Conservation (phyloP, 2,797 vertebrate species). For the Mus caroli region DNA sequence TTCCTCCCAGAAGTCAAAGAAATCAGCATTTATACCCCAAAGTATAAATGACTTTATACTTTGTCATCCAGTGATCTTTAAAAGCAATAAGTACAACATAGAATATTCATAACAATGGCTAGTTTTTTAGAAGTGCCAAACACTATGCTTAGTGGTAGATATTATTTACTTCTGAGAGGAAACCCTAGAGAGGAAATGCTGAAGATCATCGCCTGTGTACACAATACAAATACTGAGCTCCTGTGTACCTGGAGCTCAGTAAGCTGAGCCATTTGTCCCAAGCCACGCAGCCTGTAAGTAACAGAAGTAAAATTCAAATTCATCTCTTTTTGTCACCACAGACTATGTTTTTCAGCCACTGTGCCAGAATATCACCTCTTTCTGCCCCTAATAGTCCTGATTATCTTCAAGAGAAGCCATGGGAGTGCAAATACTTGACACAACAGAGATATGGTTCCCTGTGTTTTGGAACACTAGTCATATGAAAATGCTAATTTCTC, state of each 20-base stretch:
- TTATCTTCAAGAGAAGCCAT: constrained; percentile 61
- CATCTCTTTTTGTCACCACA: neutral
- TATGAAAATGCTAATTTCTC: constrained; percentile 64
- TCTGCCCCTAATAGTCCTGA: constrained; percentile 5
- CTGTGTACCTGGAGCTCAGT: neutral
- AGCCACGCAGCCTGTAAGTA: neutral
- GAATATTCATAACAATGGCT: neutral
- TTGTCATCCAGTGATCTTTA: constrained; percentile 1
- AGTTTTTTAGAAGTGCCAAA: neutral
- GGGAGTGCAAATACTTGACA: constrained; percentile 42
- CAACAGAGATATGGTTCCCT: constrained; percentile 50
- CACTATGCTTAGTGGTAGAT: neutral
- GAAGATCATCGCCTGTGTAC: neutral
- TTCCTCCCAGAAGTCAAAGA: neutral
- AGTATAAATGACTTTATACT: neutral
- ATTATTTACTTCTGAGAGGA: constrained; percentile 15
- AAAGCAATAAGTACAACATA: neutral
- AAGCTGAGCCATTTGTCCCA: neutral
- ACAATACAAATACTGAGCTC: too few species aligned
- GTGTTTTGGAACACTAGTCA: constrained; percentile 14
- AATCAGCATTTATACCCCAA: neutral
- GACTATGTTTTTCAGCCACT: constrained; percentile 24
- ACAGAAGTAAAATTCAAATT: constrained; percentile 17
- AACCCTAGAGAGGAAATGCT: neutral
- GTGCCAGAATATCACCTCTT: neutral